phyloP scores from a whole-genome alignment of 92 coral and sea anemone species.

The Siderastrea radians region DNA sequence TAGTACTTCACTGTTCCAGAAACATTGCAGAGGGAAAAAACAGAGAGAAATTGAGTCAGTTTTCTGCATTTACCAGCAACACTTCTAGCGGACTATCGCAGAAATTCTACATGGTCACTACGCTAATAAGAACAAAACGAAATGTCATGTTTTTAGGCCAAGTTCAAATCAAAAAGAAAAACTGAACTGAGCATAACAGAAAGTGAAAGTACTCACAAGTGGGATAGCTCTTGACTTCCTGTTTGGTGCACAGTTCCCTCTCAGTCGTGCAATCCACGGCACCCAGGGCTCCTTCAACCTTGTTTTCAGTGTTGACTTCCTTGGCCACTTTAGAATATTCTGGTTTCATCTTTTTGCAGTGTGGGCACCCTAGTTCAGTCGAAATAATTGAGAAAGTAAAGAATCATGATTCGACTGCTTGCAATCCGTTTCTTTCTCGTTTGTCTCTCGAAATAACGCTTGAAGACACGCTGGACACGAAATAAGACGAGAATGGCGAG shows the following conservation, averaged over 20 bases:
- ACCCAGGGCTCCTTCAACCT: conserved; percentile 90
- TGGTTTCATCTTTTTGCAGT: conserved; percentile 94
- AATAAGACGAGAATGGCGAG: no score
- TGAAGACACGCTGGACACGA: no score
- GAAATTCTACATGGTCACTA: neutral
- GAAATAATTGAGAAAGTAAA: no score
- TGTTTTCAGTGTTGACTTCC: conserved; percentile 76
- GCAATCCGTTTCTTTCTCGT: no score
- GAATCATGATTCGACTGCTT: no score
- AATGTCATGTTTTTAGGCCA: neutral
- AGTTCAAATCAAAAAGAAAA: neutral
- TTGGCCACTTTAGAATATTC: conserved; percentile 88
- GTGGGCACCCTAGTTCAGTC: conserved; percentile 89
- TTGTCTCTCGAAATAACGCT: no score
- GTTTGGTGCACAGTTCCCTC: conserved; percentile 66
- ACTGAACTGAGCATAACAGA: neutral
- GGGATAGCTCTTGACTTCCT: conserved; percentile 88
- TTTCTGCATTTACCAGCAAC: neutral
- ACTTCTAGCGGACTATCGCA: no score
- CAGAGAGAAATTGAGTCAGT: conserved; percentile 17
- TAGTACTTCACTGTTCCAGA: conserved; percentile 81
- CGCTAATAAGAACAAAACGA: neutral
- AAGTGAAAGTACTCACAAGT: conserved; percentile 75
- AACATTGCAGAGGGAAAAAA: conserved; percentile 16
- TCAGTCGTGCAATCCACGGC: conserved; percentile 92